These are phyloP conservation scores for Crotalus helleri DNA, from an alignment of 2,113 vertebrate genomes.

Conservation along the genomic window DNA sequence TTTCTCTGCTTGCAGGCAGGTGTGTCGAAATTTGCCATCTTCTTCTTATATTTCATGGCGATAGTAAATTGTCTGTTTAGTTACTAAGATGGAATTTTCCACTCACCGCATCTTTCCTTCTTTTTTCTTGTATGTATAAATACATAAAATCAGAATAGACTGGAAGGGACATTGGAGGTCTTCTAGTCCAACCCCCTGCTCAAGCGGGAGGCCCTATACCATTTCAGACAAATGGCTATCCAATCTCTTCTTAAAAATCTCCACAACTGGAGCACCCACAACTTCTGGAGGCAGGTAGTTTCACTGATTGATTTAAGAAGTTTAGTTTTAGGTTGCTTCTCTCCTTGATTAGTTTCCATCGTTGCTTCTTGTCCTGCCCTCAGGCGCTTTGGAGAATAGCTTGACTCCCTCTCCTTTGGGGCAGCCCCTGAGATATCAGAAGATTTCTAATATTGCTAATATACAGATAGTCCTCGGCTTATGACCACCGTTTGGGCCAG, in stretches of 20 bases:
- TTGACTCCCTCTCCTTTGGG: too few species aligned
- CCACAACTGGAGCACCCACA: not conserved
- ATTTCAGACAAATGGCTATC: not conserved
- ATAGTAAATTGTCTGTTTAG: not conserved
- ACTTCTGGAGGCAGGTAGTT: too few species aligned
- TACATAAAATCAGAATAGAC: not conserved
- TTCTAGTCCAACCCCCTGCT: not conserved
- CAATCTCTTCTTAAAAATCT: not conserved
- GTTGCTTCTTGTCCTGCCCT: too few species aligned
- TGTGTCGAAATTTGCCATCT: not conserved
- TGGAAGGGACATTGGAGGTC: not conserved
- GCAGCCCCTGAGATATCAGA: too few species aligned
- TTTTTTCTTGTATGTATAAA: not conserved
- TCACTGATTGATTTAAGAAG: too few species aligned
- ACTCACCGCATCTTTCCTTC: not conserved
- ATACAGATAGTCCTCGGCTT: too few species aligned
- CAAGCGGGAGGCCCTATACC: not conserved
- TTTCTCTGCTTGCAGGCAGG: not conserved
- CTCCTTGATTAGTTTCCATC: too few species aligned
- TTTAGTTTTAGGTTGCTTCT: too few species aligned
- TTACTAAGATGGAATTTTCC: not conserved
- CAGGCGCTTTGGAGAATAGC: too few species aligned
- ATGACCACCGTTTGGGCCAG: too few species aligned
- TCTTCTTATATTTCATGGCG: not conserved
- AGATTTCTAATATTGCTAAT: too few species aligned